Conservation (phyloP, 2,797 vertebrate species). For the Gallinago solitaria region DNA sequence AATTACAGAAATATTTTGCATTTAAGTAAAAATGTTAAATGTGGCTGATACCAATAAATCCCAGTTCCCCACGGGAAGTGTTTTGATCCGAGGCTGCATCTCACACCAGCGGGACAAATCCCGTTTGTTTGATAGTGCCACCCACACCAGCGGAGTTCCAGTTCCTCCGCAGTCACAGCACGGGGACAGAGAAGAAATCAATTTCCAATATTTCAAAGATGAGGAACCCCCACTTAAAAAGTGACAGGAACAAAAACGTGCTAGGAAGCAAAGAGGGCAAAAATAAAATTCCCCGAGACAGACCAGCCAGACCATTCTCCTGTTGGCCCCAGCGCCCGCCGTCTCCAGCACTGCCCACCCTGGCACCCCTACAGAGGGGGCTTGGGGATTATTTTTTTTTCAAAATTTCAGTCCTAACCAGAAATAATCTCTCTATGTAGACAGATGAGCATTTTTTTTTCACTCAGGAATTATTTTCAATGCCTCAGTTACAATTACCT, state of each 20-base stretch:
- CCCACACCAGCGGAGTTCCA: neutral
- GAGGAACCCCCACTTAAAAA: neutral
- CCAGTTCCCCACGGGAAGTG: neutral
- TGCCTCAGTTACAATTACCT: neutral
- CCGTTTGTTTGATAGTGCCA: neutral
- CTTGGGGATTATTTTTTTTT: neutral
- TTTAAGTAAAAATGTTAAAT: neutral
- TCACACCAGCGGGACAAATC: neutral
- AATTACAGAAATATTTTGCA: neutral
- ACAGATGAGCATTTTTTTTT: neutral
- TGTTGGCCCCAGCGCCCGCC: neutral
- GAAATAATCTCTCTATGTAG: neutral
- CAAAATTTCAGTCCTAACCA: neutral
- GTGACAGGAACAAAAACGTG: neutral
- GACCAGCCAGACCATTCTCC: neutral
- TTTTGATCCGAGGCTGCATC: neutral
- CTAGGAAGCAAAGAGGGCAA: neutral
- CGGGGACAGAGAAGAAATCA: neutral
- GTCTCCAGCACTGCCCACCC: neutral
- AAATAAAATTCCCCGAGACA: neutral
- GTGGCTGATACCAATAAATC: neutral
- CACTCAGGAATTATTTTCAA: conserved; percentile 4
- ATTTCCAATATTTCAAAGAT: neutral
- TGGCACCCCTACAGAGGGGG: neutral
- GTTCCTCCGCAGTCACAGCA: neutral